phyloP scores from a whole-genome alignment of 2,888 invertebrate genomes.

The Chaetogeoica ovagalla region DNA sequence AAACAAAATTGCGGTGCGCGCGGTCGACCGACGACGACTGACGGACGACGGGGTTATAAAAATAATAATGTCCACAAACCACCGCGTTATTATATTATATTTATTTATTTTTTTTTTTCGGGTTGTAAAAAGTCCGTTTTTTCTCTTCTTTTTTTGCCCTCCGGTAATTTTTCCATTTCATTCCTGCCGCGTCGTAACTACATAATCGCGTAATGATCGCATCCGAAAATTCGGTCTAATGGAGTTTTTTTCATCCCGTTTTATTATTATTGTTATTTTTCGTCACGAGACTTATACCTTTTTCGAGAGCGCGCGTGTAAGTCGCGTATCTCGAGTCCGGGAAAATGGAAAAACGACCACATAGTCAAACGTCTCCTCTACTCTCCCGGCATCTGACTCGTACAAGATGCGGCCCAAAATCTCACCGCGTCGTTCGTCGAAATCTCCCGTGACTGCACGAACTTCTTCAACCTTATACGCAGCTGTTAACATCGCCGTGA shows the following conservation, averaged over 20 bases:
- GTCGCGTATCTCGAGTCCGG: not conserved
- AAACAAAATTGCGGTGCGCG: no score
- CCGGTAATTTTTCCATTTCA: slow-evolving; percentile 8
- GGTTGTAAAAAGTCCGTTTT: slow-evolving; percentile 3
- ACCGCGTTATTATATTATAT: no score
- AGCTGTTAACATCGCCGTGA: no score
- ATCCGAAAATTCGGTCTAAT: not conserved
- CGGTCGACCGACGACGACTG: no score
- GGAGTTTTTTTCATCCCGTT: not conserved
- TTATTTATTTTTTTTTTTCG: slow-evolving; percentile 12
- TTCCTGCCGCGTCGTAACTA: slow-evolving; percentile 14
- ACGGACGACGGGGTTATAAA: not conserved
- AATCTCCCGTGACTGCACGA: no score
- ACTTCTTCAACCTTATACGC: no score
- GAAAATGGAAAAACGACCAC: not conserved
- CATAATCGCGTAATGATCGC: not conserved
- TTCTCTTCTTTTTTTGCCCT: not conserved
- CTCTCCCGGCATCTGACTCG: no score
- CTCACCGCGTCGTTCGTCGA: not conserved
- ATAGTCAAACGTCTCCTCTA: not conserved
- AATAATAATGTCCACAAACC: not conserved
- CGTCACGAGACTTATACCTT: no score
- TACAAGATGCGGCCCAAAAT: not conserved
- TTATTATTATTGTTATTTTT: not conserved
- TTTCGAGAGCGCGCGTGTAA: not conserved